phyloP scores from a whole-genome alignment of 2,797 vertebrate genomes.

The Xyrichtys novacula region DNA sequence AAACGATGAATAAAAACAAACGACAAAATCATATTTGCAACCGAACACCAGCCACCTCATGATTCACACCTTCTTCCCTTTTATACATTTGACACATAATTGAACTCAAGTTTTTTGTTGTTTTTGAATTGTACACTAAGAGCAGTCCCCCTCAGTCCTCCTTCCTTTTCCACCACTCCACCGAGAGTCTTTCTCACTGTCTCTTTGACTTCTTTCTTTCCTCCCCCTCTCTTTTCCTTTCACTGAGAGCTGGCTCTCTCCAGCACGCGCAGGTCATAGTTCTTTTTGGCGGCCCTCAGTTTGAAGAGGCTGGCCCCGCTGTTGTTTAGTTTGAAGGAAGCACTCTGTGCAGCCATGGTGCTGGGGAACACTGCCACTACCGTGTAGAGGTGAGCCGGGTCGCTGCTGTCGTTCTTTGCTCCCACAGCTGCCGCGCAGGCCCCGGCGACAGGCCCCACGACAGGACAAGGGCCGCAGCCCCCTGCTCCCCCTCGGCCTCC shows the following conservation, averaged over 20 bases:
- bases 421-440: conserved; percentile 75
- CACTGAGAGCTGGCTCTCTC: conserved; percentile 98
- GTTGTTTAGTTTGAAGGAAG: conserved; percentile 99
- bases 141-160: conserved; percentile 71
- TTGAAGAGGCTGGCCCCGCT: conserved; percentile 95
- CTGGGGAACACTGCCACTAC: conserved; percentile 98
- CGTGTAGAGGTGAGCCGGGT: conserved; percentile 97
- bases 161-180: conserved; percentile 63
- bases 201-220: conserved; percentile 52
- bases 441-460: conserved; percentile 52
- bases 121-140: conserved; percentile 72
- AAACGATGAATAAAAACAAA: conserved; percentile 77
- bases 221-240: conserved; percentile 67
- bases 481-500: conserved; percentile 86
- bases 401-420: conserved; percentile 84
- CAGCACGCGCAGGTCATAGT: conserved; percentile 96
- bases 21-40: conserved; percentile 71
- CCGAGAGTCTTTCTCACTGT: conserved; percentile 65
- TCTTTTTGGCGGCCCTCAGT: conserved; percentile 96
- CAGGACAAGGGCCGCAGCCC: conserved; percentile 60
- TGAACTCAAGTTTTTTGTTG: conserved; percentile 52
- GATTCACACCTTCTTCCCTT: conserved; percentile 79
- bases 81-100: conserved; percentile 79
- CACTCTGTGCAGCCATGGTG: conserved; percentile 96
- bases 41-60: conserved; percentile 76